Evolutionary conservation across 2,113 vertebrate species (phyloP).

Genomic region (Condylura cristata): DNA sequence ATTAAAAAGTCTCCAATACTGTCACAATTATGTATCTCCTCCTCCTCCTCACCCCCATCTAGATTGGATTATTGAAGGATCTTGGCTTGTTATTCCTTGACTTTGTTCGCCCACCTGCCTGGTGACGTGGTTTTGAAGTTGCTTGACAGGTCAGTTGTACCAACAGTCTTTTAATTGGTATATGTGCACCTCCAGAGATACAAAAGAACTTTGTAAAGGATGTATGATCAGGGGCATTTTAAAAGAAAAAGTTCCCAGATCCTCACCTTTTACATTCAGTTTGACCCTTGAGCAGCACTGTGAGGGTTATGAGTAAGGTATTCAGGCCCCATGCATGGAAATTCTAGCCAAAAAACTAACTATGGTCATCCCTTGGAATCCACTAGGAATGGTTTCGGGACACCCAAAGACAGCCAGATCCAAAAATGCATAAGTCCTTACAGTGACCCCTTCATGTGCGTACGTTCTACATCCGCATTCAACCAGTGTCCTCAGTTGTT

Average conservation of each 20-base stretch:
- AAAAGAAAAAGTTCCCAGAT: not conserved
- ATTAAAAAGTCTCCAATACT: not conserved
- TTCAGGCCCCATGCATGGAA: not conserved
- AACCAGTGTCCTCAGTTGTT: not conserved
- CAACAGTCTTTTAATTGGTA: not conserved
- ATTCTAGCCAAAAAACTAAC: not conserved
- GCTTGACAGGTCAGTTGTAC: not conserved
- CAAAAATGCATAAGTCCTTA: too few relatives aligned
- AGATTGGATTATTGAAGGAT: not conserved
- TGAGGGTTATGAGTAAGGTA: not conserved
- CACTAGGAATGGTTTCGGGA: too few relatives aligned
- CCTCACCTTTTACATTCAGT: not conserved
- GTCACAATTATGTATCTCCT: not conserved
- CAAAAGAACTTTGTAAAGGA: not conserved
- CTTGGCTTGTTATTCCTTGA: not conserved
- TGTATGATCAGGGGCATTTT: not conserved
- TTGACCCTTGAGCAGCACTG: not conserved
- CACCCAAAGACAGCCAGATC: too few relatives aligned
- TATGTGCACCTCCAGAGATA: not conserved
- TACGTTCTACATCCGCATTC: not conserved
- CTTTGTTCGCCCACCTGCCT: not conserved
- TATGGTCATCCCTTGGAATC: too few relatives aligned
- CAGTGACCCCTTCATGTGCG: too few relatives aligned
- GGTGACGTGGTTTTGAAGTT: not conserved
- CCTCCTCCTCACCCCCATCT: not conserved